Percentiles rank a stretch among this genome's conserved stretches.
These are phyloP conservation scores for Desmodus rotundus DNA, from an alignment of 2,113 vertebrate species.

Conservation along the genomic window DNA sequence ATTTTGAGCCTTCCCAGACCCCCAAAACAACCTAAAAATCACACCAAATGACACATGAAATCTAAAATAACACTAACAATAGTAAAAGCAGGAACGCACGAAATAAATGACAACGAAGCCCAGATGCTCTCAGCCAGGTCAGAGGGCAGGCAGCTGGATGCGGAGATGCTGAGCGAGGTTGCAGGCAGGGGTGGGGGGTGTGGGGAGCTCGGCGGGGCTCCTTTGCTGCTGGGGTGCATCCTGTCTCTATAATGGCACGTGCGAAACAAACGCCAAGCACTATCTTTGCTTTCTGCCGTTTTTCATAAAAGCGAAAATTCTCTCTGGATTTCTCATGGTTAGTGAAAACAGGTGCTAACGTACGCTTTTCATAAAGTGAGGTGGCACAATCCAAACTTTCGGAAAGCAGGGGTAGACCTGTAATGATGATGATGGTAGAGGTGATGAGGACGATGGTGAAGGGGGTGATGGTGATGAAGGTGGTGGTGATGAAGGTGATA, in stretches of 20 bases:
- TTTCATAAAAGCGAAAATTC: neutral
- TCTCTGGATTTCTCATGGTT: neutral
- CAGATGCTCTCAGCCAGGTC: neutral
- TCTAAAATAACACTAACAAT: neutral
- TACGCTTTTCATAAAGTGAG: neutral
- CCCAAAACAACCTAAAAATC: neutral
- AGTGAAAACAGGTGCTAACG: neutral
- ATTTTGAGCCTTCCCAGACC: neutral
- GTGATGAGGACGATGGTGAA: neutral
- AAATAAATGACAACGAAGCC: neutral
- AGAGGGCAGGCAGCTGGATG: neutral
- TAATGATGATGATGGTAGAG: neutral
- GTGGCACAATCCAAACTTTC: neutral
- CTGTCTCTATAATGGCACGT: neutral
- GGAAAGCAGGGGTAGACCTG: neutral
- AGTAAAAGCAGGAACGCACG: neutral
- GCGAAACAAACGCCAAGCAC: neutral
- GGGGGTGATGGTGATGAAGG: neutral
- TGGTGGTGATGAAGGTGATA: neutral
- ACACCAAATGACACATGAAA: neutral
- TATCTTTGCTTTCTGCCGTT: neutral
- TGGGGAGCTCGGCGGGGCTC: neutral
- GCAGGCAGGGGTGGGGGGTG: neutral
- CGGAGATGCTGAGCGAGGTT: neutral
- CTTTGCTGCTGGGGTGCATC: neutral